Percentiles rank a stretch among this genome's conserved stretches.
These are phyloP conservation scores for Serranus cabrilla DNA, from an alignment of 2,797 vertebrate genomes.

Conservation along the genomic window DNA sequence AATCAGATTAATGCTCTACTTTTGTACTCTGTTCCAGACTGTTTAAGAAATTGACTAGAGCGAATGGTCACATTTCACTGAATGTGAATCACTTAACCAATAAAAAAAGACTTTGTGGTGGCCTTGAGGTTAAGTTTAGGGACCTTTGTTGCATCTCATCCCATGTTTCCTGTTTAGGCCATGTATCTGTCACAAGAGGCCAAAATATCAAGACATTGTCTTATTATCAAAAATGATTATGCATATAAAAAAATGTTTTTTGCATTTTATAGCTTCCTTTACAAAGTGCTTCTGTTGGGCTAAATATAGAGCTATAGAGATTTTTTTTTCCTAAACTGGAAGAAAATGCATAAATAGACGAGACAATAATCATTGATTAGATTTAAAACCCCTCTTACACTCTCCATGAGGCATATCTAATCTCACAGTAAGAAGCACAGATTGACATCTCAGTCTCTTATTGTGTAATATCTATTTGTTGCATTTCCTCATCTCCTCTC, in stretches of 20 bases:
- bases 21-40: background rate
- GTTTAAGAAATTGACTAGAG: background rate
- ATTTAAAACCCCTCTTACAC: background rate
- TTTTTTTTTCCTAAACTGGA: background rate
- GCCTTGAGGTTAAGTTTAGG: background rate
- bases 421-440: slow-evolving; percentile 20
- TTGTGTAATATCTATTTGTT: slow-evolving; percentile 46
- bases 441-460: slow-evolving; percentile 13
- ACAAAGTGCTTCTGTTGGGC: background rate
- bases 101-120: background rate
- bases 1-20: background rate
- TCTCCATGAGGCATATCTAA: slow-evolving; percentile 14
- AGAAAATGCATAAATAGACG: background rate
- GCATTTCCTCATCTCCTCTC: slow-evolving; percentile 47
- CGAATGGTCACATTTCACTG: background rate
- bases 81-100: background rate
- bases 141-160: background rate
- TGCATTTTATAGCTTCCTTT: background rate
- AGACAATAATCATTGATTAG: slow-evolving; percentile 18
- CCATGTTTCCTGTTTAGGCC: background rate
- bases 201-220: background rate
- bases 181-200: background rate
- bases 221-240: background rate
- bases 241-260: background rate
- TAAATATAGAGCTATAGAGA: too few relatives aligned